Evolutionary conservation across 2,888 invertebrate species (phyloP), one percentile per base, ranked within the genome.

Genomic region (Pheosia tremula): DNA sequence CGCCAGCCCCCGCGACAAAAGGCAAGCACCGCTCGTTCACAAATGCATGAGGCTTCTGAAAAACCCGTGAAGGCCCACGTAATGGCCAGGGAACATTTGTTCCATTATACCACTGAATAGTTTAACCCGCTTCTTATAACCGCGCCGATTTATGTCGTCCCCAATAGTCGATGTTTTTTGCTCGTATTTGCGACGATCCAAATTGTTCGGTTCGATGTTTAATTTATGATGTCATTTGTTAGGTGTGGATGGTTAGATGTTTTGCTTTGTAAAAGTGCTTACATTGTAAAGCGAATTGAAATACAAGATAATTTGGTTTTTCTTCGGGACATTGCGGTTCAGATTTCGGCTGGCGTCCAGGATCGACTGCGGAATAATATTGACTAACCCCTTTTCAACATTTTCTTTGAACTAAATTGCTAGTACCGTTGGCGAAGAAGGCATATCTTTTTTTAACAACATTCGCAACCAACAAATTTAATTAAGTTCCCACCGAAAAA

Each of bases 11-110:
- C 52, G 72, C 80, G 80, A 86, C 86, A 84, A 81, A 89, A 90
- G 87, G 80, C 80, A 74, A 66, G 71, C 82, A 81, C 87, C 87
- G 88, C 87, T 64, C 77, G 78, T 77, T 84, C 83, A 78, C 84
- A 80, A 80, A 89, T 88, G 85, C 86, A 85, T 85, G 86, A 86
- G 84, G 73, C 74, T 71, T 78, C 73, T 81, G 85, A 90, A 90
- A 90, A 90, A 90, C 85, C 86, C 85, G 90, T 89, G 90, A 90
- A 90, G 84, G 75, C 67, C 61, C 72, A 70, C 84, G 89, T 90
- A 90, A 90, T 90, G 86, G 88, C 80, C 78, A 74, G 78, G 77
- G 81, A 85, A 90, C 90, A 90, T 90, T 89, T 90, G 90, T 90
- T 85, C 81, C 80, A 88, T 90, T 90, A 90, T 89, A 87, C 89